A percentile compares a stretch with the other conserved stretches of the same genome.
These are phyloP conservation scores for Lagopus muta DNA, from an alignment of 2,113 vertebrate genomes.

Conservation along the genomic window DNA sequence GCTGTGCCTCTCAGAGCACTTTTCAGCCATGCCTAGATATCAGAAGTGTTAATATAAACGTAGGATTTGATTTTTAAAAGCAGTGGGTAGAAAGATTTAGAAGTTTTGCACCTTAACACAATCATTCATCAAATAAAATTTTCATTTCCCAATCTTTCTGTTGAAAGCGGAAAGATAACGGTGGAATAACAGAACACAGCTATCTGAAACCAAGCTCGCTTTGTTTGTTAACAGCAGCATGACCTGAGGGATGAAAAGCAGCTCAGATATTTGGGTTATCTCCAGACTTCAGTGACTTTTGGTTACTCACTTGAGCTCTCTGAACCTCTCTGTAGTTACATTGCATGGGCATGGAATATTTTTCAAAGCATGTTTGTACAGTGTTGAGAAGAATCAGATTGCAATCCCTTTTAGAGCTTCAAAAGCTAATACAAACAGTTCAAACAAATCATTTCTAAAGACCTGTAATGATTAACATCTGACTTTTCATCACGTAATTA, in stretches of 20 bases:
- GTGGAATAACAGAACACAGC: neutral
- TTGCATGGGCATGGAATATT: neutral
- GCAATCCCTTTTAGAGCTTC: neutral
- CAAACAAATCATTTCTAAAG: neutral
- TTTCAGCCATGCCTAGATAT: neutral
- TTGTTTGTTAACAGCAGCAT: neutral
- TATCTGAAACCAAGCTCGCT: neutral
- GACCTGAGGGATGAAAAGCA: neutral
- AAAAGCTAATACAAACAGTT: conserved; percentile 1
- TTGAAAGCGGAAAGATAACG: neutral
- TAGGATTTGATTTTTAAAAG: neutral
- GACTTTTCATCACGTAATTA: conserved; percentile 10
- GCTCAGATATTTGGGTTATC: neutral
- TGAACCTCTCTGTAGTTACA: neutral
- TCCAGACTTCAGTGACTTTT: neutral
- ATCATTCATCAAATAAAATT: neutral
- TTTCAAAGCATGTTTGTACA: neutral
- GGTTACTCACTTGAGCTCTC: neutral
- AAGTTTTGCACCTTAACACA: neutral
- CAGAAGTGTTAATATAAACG: neutral
- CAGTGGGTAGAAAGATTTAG: neutral
- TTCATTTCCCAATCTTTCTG: neutral
- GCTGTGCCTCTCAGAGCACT: neutral
- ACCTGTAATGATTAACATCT: conserved; percentile 3
- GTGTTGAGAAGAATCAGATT: neutral